Evolutionary conservation across 2,888 invertebrate species (phyloP).

Genomic region (Chrysina gloriosa): DNA sequence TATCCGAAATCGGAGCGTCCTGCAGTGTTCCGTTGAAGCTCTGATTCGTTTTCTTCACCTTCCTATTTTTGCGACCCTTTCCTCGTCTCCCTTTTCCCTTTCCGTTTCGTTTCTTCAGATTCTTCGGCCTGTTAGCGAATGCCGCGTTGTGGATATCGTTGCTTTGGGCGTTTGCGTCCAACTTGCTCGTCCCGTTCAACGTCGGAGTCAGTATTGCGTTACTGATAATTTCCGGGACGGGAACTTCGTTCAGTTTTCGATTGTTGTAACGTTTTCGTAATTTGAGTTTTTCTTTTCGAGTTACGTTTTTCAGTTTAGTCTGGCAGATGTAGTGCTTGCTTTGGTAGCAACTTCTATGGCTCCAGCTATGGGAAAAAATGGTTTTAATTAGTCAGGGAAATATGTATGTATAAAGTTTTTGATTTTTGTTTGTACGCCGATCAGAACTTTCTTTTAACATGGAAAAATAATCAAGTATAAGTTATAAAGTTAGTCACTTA

Average conservation of each 20-base stretch:
- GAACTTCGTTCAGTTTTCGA: slow-evolving; percentile 68
- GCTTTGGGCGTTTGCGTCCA: slow-evolving; percentile 42
- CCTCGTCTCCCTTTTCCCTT: slow-evolving; percentile 58
- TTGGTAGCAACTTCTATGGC: slow-evolving; percentile 73
- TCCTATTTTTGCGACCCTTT: slow-evolving; percentile 65
- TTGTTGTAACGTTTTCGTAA: slow-evolving; percentile 66
- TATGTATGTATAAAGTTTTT: too few species aligned
- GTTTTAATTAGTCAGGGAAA: too few species aligned
- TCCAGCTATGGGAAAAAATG: slow-evolving; percentile 71
- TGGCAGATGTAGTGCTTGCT: slow-evolving; percentile 79
- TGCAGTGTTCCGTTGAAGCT: slow-evolving; percentile 58
- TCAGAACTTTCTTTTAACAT: too few species aligned
- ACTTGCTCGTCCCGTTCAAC: slow-evolving; percentile 51
- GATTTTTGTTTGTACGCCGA: too few species aligned
- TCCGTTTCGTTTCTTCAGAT: slow-evolving; percentile 43
- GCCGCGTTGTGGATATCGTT: slow-evolving; percentile 50
- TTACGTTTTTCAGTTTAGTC: slow-evolving; percentile 69
- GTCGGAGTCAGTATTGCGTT: slow-evolving; percentile 55
- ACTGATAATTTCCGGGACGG: slow-evolving; percentile 64
- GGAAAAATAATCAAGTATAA: too few species aligned
- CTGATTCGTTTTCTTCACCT: slow-evolving; percentile 51
- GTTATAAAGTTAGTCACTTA: too few species aligned
- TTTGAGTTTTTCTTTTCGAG: slow-evolving; percentile 66
- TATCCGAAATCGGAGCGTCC: slow-evolving; percentile 39
- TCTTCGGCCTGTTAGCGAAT: slow-evolving; percentile 50